These are phyloP conservation scores for Philotrypesis tridentata DNA, from an alignment of 1,140 invertebrate genomes.

Conservation along the genomic window DNA sequence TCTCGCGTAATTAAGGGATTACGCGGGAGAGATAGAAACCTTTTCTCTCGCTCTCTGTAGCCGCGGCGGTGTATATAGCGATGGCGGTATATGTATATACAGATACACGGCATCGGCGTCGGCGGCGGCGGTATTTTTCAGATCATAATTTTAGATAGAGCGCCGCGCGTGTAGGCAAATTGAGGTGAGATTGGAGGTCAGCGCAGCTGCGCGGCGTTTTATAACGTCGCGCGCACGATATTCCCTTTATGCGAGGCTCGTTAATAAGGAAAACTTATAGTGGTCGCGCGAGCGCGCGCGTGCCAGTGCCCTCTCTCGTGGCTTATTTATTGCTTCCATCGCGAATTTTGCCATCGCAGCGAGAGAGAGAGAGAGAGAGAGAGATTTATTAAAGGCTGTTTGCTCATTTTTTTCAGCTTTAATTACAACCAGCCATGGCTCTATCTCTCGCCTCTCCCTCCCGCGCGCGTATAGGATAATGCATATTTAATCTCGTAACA, in stretches of 20 bases:
- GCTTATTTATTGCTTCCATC: slow-evolving; percentile 25
- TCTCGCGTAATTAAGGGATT: slow-evolving; percentile 64
- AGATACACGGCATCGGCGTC: too few species aligned
- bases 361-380: not conserved
- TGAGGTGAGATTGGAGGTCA: slow-evolving; percentile 75
- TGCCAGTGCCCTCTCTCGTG: too few species aligned
- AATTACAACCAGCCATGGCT: not conserved
- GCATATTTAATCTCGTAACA: slow-evolving; percentile 16
- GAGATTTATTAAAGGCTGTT: slow-evolving; percentile 15
- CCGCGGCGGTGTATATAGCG: too few species aligned
- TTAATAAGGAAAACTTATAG: slow-evolving; percentile 43
- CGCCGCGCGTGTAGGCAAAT: slow-evolving; percentile 71
- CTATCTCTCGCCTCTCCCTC: not conserved
- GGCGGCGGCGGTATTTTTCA: slow-evolving; percentile 60
- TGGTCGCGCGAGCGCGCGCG: not conserved
- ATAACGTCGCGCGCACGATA: slow-evolving; percentile 10
- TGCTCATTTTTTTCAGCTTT: not conserved
- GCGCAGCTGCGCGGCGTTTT: slow-evolving; percentile 51
- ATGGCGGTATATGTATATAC: too few species aligned
- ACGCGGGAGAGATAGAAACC: slow-evolving; percentile 44
- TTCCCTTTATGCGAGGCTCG: slow-evolving; percentile 17
- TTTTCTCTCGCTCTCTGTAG: slow-evolving; percentile 47
- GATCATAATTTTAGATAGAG: slow-evolving; percentile 74
- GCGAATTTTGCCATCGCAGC: not conserved
- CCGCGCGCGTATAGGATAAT: not conserved